These are phyloP conservation scores for Eulacestoma nigropectus DNA, from an alignment of 2,113 vertebrate genomes.

Conservation along the genomic window DNA sequence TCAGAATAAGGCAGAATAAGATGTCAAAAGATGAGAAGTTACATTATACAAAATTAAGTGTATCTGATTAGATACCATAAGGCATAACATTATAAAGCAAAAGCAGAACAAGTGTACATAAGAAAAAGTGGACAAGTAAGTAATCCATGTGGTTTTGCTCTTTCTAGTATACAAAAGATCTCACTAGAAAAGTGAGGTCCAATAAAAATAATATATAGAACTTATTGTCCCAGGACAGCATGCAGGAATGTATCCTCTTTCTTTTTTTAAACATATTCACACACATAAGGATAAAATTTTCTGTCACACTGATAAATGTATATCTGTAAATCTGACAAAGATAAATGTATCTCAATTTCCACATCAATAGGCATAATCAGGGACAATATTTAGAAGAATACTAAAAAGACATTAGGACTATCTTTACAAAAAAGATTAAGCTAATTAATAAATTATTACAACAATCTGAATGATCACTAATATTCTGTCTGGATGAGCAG, in stretches of 20 bases:
- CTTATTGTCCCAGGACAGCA: not conserved
- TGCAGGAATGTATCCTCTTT: not conserved
- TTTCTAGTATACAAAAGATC: not conserved
- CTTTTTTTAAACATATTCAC: not conserved
- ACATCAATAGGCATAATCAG: not conserved
- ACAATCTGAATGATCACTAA: slow-evolving; percentile 1
- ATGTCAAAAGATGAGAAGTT: not conserved
- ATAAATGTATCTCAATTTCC: not conserved
- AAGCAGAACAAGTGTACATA: not conserved
- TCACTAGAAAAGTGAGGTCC: not conserved
- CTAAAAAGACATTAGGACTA: slow-evolving; percentile 19
- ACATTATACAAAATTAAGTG: not conserved
- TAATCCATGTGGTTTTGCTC: not conserved
- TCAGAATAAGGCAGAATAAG: not conserved
- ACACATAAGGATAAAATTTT: not conserved
- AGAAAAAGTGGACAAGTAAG: not conserved
- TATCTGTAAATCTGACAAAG: too few relatives aligned
- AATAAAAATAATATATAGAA: not conserved
- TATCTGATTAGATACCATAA: not conserved
- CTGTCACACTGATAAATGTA: not conserved
- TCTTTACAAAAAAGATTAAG: slow-evolving; percentile 7
- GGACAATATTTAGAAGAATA: not conserved
- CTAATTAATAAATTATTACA: slow-evolving; percentile 15
- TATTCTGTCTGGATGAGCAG: slow-evolving; percentile 1
- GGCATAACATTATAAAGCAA: not conserved